Percentiles rank a stretch among this genome's conserved stretches.
Conservation (phyloP, 2,113 vertebrate genomes). For the Galemys pyrenaicus region DNA sequence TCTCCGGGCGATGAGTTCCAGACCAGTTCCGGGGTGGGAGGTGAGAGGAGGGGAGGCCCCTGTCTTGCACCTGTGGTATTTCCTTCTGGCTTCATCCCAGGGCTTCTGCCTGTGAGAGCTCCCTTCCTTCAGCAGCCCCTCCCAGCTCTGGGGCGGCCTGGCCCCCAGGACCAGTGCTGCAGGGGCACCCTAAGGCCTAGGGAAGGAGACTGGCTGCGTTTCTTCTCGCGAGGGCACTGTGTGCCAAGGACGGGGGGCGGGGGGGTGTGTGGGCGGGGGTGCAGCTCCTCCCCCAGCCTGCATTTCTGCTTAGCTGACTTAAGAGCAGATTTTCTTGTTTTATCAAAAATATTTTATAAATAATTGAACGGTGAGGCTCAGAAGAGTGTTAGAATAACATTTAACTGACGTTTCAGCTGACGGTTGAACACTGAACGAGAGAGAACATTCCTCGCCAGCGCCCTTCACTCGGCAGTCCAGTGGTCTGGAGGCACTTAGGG, state of each 20-base stretch:
- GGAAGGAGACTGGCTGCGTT: background rate
- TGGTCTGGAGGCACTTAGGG: too few relatives aligned
- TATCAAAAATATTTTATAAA: background rate
- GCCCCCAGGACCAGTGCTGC: background rate
- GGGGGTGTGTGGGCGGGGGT: too few relatives aligned
- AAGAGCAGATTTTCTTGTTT: background rate
- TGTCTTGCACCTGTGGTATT: background rate
- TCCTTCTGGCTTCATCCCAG: background rate
- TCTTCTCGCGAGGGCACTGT: too few relatives aligned
- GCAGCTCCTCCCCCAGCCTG: background rate
- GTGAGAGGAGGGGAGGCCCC: background rate
- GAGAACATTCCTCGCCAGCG: background rate
- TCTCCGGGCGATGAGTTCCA: background rate
- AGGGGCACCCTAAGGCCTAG: background rate
- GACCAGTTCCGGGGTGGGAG: background rate
- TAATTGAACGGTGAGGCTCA: background rate
- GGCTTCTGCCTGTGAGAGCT: background rate
- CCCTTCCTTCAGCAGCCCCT: background rate
- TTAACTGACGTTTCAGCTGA: constrained; percentile 38
- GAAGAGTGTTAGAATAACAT: constrained; percentile 13
- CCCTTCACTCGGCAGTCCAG: too few relatives aligned
- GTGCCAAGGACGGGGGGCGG: too few relatives aligned
- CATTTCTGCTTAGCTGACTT: background rate
- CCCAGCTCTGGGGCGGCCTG: background rate
- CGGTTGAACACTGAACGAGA: constrained; percentile 38